Conservation (phyloP, 2,797 vertebrate genomes). For the Acipenser ruthenus region DNA sequence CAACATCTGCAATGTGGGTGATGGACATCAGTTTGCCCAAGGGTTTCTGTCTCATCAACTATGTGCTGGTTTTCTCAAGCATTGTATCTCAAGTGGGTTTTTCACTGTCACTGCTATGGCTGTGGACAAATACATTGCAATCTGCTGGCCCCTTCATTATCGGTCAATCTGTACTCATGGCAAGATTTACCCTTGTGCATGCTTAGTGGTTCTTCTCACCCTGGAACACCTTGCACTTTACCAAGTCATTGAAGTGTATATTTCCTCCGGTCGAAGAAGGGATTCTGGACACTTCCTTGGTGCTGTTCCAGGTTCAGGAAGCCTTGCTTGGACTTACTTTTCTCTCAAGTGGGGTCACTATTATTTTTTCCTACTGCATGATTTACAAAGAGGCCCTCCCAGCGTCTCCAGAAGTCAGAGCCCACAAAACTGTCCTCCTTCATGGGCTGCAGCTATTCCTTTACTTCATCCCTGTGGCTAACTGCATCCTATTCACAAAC, state of each 20-base stretch:
- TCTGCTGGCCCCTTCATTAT: slow-evolving; percentile 7
- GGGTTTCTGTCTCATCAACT: neutral
- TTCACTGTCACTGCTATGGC: neutral
- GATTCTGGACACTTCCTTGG: neutral
- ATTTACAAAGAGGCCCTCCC: neutral
- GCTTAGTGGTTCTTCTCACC: too few relatives aligned
- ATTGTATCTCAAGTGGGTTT: neutral
- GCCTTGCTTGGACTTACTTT: slow-evolving; percentile 1
- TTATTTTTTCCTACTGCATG: slow-evolving; percentile 4
- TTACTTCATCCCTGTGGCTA: neutral
- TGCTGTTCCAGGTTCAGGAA: slow-evolving; percentile 5
- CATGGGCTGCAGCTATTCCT: slow-evolving; percentile 10
- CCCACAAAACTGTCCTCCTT: neutral
- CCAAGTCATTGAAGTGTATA: neutral
- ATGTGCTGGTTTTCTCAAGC: slow-evolving; percentile 5
- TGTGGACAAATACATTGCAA: slow-evolving; percentile 9
- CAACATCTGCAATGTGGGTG: neutral
- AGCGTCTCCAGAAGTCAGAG: slow-evolving; percentile 2
- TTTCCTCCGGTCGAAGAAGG: slow-evolving; percentile 3
- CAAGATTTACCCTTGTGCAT: too few relatives aligned
- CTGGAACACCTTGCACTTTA: too few relatives aligned
- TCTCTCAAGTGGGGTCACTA: slow-evolving; percentile 1
- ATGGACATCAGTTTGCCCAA: neutral
- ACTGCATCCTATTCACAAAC: slow-evolving; percentile 3
- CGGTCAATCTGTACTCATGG: neutral